Conservation (phyloP, 2,888 invertebrate species). For the Eristalinus aeneus region DNA sequence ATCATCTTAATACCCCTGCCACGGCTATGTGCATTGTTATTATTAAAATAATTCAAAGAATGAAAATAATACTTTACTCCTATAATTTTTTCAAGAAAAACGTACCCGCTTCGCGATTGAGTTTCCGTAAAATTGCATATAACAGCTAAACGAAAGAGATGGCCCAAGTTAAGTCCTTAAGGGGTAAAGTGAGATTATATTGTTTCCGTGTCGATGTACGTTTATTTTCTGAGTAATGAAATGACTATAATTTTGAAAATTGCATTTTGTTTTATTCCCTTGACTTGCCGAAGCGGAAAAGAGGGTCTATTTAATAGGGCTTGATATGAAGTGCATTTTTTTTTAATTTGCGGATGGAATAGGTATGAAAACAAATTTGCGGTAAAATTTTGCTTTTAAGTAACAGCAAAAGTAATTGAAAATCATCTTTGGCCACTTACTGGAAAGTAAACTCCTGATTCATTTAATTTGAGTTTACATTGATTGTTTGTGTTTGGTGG, state of each 20-base stretch:
- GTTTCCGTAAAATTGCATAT: constrained; percentile 54
- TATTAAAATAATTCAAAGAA: constrained; percentile 68
- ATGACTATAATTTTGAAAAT: constrained; percentile 70
- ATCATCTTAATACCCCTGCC: constrained; percentile 53
- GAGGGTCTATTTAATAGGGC: constrained; percentile 49
- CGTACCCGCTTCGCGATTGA: constrained; percentile 19
- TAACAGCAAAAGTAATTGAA: not conserved
- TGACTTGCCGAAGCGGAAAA: not conserved
- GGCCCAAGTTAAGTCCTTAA: constrained; percentile 43
- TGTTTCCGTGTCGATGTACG: constrained; percentile 13
- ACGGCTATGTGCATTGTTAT: constrained; percentile 55
- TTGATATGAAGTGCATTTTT: constrained; percentile 12
- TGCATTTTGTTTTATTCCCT: constrained; percentile 37
- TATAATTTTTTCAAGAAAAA: constrained; percentile 48
- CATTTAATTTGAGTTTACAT: constrained; percentile 41
- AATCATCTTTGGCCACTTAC: not conserved
- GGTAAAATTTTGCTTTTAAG: not conserved
- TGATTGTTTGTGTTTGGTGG: constrained; percentile 38
- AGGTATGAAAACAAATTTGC: constrained; percentile 48
- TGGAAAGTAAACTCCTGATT: constrained; percentile 3
- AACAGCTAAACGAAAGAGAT: constrained; percentile 47
- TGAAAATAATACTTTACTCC: constrained; percentile 59
- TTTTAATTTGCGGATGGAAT: constrained; percentile 10
- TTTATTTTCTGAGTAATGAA: constrained; percentile 37
- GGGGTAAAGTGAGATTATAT: constrained; percentile 35